A percentile compares a stretch with the other conserved stretches of the same genome.
Conservation (phyloP, 2,797 vertebrate species). For the Selene dorsalis region DNA sequence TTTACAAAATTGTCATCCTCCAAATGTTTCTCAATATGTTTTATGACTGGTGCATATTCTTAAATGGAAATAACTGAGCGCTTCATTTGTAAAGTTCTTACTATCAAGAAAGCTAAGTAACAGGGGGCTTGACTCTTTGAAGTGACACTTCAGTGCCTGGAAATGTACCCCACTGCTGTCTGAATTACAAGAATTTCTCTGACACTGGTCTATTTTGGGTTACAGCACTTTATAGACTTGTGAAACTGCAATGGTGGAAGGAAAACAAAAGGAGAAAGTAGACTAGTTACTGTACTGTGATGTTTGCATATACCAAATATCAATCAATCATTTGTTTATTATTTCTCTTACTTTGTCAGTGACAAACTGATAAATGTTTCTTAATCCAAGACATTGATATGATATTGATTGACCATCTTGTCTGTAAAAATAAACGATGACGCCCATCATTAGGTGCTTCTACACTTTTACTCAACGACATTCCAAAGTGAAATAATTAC, state of each 20-base stretch:
- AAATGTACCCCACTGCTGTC: not conserved
- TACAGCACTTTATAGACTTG: not conserved
- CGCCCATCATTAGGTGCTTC: no score
- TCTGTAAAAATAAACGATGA: not conserved
- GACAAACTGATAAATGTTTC: not conserved
- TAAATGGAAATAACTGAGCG: not conserved
- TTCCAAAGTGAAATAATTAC: not conserved
- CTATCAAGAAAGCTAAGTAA: not conserved
- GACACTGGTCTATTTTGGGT: constrained; percentile 32
- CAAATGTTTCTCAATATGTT: not conserved
- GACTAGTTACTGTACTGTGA: not conserved
- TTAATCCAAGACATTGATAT: not conserved
- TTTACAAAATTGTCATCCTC: not conserved
- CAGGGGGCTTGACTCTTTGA: constrained; percentile 2
- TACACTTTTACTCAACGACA: not conserved
- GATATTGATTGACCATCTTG: not conserved
- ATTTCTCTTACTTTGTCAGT: not conserved
- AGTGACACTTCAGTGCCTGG: constrained; percentile 5
- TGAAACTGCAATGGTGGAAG: constrained; percentile 3
- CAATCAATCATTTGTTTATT: not conserved
- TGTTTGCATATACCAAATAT: not conserved
- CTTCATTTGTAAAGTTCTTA: not conserved
- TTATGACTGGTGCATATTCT: not conserved
- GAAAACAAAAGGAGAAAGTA: constrained; percentile 10
- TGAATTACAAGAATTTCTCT: constrained; percentile 43